Conservation (phyloP, 2,113 vertebrate genomes). For the Pelobates fuscus region DNA sequence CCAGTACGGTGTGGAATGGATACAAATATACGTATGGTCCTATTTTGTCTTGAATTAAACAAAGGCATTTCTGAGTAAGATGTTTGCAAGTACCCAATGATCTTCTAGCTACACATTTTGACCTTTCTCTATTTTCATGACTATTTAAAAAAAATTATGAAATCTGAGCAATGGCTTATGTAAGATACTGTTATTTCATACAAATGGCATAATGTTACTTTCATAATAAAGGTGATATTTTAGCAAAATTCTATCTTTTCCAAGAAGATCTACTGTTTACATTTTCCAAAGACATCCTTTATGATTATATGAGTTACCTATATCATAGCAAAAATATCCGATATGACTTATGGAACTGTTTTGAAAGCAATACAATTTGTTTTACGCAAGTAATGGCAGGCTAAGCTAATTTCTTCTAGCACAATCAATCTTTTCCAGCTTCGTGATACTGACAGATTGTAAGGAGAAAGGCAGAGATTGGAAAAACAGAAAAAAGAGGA, state of each 20-base stretch:
- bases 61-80: too few relatives aligned
- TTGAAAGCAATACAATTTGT: conserved; percentile 52
- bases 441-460: conserved; percentile 27
- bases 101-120: too few relatives aligned
- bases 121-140: too few relatives aligned
- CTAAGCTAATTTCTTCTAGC: conserved; percentile 42
- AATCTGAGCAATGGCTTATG: too few relatives aligned
- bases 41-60: too few relatives aligned
- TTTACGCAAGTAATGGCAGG: conserved; percentile 49
- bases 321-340: conserved; percentile 55
- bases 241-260: background rate
- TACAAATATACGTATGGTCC: too few relatives aligned
- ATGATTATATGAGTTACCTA: conserved; percentile 53
- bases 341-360: conserved; percentile 56
- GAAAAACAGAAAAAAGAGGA: conserved; percentile 36
- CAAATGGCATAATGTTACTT: too few relatives aligned
- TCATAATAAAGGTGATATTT: background rate
- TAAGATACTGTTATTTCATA: too few relatives aligned
- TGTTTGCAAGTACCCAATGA: too few relatives aligned
- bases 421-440: background rate
- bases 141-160: too few relatives aligned
- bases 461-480: conserved; percentile 47
- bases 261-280: background rate
- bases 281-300: conserved; percentile 43
- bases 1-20: too few relatives aligned